Conservation (phyloP, 2,113 vertebrate species). For the Sander vitreus region DNA sequence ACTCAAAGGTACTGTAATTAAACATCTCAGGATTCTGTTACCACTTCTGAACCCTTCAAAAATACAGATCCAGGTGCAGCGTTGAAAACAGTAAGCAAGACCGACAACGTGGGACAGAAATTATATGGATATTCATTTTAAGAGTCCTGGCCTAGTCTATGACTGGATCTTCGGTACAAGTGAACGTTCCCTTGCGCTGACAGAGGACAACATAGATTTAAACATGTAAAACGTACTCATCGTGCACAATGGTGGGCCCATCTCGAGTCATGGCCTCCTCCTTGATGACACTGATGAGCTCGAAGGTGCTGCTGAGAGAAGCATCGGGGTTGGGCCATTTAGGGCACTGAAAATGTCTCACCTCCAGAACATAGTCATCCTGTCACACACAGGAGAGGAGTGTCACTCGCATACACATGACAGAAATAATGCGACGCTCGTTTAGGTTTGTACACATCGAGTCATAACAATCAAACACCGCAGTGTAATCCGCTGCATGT, state of each 20-base stretch:
- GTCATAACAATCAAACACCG: not conserved
- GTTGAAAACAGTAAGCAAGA: not conserved
- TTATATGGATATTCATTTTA: not conserved
- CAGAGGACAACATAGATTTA: not conserved
- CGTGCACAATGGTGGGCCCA: constrained; percentile 97
- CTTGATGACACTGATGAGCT: constrained; percentile 99
- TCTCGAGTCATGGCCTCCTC: constrained; percentile 98
- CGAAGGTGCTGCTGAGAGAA: constrained; percentile 97
- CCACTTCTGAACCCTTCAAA: not conserved
- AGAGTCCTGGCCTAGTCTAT: not conserved
- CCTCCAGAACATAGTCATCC: constrained; percentile 99
- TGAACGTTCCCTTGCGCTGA: not conserved
- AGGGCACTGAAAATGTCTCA: constrained; percentile 98
- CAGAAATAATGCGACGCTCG: not conserved
- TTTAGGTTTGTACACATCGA: not conserved
- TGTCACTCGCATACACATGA: not conserved
- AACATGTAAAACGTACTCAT: constrained; percentile 88
- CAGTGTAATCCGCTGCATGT: no score
- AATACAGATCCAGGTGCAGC: not conserved
- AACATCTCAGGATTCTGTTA: not conserved
- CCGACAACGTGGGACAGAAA: not conserved
- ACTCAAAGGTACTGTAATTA: not conserved
- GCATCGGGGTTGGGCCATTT: constrained; percentile 98
- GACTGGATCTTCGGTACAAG: not conserved
- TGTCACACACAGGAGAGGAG: constrained; percentile 66